Conservation (phyloP, 2,888 invertebrate genomes). For the Dryobota labecula region DNA sequence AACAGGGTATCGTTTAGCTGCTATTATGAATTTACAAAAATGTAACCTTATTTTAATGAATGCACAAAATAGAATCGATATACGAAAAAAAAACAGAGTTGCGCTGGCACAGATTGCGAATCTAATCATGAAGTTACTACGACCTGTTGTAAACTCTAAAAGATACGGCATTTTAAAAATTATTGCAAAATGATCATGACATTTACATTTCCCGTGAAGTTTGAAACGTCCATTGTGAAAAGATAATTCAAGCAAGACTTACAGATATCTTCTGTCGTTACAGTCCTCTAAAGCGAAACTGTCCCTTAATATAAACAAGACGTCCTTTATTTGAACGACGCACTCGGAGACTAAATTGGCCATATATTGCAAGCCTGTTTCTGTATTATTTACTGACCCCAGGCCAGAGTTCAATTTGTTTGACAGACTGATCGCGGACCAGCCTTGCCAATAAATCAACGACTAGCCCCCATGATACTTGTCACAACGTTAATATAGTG, state of each 20-base stretch:
- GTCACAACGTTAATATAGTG: background rate
- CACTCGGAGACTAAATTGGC: conserved; percentile 37
- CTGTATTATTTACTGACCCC: conserved; percentile 32
- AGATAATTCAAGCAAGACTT: conserved; percentile 8
- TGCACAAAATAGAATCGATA: conserved; percentile 2
- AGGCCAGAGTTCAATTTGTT: conserved; percentile 38
- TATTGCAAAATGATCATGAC: background rate
- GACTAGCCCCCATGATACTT: background rate
- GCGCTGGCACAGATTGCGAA: background rate
- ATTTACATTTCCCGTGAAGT: background rate
- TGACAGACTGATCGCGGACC: conserved; percentile 18
- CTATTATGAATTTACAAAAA: background rate
- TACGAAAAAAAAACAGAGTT: background rate
- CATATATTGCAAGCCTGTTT: conserved; percentile 20
- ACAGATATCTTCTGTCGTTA: conserved; percentile 6
- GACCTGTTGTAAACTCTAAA: background rate
- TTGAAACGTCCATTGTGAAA: background rate
- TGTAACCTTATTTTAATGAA: conserved; percentile 1
- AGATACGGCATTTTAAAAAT: background rate
- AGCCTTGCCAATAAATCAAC: conserved; percentile 28
- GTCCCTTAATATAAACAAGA: background rate
- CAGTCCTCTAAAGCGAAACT: background rate
- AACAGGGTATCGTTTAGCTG: background rate
- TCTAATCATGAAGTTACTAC: background rate
- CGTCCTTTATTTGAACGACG: conserved; percentile 21